Evolutionary conservation across 2,888 invertebrate genomes (phyloP).

Genomic region (Diaperis boleti): DNA sequence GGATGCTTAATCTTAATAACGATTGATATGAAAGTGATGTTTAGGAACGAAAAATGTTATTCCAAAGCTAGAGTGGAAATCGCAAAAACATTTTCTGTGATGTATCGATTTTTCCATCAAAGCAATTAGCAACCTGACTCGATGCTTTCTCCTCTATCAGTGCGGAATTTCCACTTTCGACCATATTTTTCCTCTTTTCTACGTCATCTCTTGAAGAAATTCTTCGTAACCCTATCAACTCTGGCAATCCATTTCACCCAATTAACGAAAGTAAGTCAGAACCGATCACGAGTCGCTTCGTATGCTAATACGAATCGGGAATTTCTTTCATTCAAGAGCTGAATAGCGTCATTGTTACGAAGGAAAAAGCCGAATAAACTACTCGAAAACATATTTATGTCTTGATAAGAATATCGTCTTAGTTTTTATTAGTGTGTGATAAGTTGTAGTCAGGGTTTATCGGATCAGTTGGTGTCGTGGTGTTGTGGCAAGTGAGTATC

Average conservation of each 20-base stretch:
- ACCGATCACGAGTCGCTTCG: constrained; percentile 6
- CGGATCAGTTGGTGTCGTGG: constrained; percentile 11
- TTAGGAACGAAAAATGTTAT: too few relatives aligned
- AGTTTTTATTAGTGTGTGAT: constrained; percentile 28
- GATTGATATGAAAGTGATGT: too few relatives aligned
- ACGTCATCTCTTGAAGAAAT: too few relatives aligned
- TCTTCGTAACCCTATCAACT: not conserved
- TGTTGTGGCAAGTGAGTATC: constrained; percentile 19
- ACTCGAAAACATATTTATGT: constrained; percentile 36
- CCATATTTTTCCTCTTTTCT: not conserved
- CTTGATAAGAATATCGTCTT: constrained; percentile 31
- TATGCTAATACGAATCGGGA: not conserved
- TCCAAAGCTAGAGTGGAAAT: too few relatives aligned
- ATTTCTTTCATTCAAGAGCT: constrained; percentile 18
- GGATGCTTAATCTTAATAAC: too few relatives aligned
- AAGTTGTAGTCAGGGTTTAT: constrained; percentile 6
- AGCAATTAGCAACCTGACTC: not conserved
- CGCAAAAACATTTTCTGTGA: not conserved
- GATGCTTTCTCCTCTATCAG: not conserved
- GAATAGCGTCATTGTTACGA: constrained; percentile 19
- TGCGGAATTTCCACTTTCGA: not conserved
- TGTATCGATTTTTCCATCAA: not conserved
- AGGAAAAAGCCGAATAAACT: constrained; percentile 17
- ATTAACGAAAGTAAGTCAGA: constrained; percentile 5
- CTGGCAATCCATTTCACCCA: not conserved